These are phyloP conservation scores for Anableps anableps DNA, from an alignment of 2,797 vertebrate genomes.

Conservation along the genomic window DNA sequence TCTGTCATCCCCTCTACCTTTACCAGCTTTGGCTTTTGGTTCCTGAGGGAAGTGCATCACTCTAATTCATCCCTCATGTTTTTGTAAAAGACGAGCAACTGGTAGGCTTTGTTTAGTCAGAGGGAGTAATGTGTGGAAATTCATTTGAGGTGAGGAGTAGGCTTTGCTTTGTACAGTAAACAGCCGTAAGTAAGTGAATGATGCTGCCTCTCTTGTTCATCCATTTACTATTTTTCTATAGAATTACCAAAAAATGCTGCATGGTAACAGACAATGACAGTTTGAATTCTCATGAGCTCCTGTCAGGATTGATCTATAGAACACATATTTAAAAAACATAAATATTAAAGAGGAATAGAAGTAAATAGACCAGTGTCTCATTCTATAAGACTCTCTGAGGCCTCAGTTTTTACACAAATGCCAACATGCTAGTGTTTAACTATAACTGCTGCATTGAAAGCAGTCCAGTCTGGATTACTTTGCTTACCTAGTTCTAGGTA, in stretches of 20 bases:
- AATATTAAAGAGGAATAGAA: neutral
- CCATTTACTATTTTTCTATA: conserved; percentile 21
- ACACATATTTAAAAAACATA: neutral
- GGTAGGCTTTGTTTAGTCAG: conserved; percentile 69
- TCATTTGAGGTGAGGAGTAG: conserved; percentile 61
- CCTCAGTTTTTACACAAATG: neutral
- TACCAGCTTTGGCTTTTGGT: conserved; percentile 40
- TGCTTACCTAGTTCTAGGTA: neutral
- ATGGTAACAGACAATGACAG: neutral
- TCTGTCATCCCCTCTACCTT: conserved; percentile 53
- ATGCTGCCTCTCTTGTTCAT: conserved; percentile 21
- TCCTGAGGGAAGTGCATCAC: conserved; percentile 60
- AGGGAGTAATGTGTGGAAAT: conserved; percentile 66
- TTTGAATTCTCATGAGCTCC: neutral
- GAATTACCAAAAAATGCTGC: conserved; percentile 3
- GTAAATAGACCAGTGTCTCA: neutral
- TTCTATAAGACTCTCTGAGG: neutral
- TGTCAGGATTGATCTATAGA: conserved; percentile 1
- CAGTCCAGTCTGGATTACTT: neutral
- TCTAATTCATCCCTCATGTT: conserved; percentile 65
- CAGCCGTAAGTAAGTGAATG: conserved; percentile 37
- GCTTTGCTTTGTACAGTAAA: conserved; percentile 50
- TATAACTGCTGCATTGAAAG: neutral
- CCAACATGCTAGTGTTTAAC: neutral
- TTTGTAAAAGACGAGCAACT: conserved; percentile 57